These are phyloP conservation scores for Mesochorus sp. DNA, from an alignment of 2,888 invertebrate species.

Conservation along the genomic window DNA sequence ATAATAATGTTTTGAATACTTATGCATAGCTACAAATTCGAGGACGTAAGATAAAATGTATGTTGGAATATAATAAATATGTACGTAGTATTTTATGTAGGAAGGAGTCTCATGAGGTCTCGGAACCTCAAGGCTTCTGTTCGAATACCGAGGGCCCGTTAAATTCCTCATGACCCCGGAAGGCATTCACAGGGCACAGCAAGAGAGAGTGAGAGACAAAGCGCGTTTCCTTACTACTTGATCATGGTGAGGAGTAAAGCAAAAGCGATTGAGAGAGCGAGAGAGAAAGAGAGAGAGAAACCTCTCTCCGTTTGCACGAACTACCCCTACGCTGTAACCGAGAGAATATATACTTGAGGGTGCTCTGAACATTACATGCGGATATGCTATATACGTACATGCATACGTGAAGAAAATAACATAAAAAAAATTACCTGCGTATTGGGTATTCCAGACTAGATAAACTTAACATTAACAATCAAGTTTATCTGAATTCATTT, in stretches of 20 bases:
- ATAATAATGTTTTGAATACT: neutral
- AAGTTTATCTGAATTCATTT: neutral
- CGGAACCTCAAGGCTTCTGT: constrained; percentile 49
- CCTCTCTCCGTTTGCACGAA: constrained; percentile 29
- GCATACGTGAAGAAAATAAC: neutral
- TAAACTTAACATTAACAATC: neutral
- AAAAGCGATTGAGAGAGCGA: constrained; percentile 9
- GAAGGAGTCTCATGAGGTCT: constrained; percentile 50
- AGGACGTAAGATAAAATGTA: constrained; percentile 39
- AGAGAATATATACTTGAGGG: constrained; percentile 54
- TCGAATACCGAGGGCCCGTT: constrained; percentile 59
- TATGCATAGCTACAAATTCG: neutral
- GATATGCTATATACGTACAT: neutral
- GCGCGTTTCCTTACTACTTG: constrained; percentile 58
- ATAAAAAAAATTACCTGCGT: constrained; percentile 6
- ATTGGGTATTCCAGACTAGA: neutral
- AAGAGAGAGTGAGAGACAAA: constrained; percentile 43
- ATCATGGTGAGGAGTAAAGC: constrained; percentile 38
- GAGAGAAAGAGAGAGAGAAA: neutral
- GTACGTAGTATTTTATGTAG: constrained; percentile 40
- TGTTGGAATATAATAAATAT: constrained; percentile 28
- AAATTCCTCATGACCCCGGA: constrained; percentile 62
- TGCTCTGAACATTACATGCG: constrained; percentile 25
- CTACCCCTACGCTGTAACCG: constrained; percentile 51
- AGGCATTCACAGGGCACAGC: constrained; percentile 54